A percentile compares a stretch with the other conserved stretches of the same genome.
Evolutionary conservation across 2,888 invertebrate species (phyloP).

Genomic region (Plagiodera versicolora): DNA sequence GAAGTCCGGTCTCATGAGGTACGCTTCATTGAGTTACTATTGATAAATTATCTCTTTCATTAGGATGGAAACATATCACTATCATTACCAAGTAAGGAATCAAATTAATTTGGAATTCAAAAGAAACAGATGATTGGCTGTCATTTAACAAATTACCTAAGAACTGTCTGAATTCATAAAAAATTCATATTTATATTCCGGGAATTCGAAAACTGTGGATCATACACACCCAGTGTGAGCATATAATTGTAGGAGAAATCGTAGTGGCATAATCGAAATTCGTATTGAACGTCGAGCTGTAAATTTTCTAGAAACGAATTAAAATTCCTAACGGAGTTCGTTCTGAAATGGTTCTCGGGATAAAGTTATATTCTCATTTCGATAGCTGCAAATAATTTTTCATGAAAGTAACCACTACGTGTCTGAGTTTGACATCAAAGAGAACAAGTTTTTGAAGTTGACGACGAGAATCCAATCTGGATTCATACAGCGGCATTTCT

Average conservation of each 20-base stretch:
- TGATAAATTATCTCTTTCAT: not conserved
- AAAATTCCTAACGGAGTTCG: conserved; percentile 5
- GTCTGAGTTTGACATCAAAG: conserved; percentile 20
- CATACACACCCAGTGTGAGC: no score
- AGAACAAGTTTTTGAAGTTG: conserved; percentile 14
- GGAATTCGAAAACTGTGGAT: no score
- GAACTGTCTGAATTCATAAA: no score
- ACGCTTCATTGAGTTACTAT: not conserved
- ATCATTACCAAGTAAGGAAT: no score
- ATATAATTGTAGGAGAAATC: not conserved
- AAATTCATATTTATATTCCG: no score
- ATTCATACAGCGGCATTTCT: no score
- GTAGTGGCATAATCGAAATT: not conserved
- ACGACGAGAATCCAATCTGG: not conserved
- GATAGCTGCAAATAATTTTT: conserved; percentile 18
- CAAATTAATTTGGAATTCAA: no score
- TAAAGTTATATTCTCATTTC: conserved; percentile 10
- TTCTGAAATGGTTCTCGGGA: not conserved
- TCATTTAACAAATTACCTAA: no score
- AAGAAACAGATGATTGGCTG: no score
- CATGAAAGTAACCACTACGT: conserved; percentile 20
- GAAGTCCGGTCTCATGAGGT: not conserved
- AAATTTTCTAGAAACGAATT: not conserved
- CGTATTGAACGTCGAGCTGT: not conserved
- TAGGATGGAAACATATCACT: no score